A percentile compares a stretch with the other conserved stretches of the same genome.
Conservation (phyloP, 1,140 invertebrate genomes). For the Scaptomyza hsui region DNA sequence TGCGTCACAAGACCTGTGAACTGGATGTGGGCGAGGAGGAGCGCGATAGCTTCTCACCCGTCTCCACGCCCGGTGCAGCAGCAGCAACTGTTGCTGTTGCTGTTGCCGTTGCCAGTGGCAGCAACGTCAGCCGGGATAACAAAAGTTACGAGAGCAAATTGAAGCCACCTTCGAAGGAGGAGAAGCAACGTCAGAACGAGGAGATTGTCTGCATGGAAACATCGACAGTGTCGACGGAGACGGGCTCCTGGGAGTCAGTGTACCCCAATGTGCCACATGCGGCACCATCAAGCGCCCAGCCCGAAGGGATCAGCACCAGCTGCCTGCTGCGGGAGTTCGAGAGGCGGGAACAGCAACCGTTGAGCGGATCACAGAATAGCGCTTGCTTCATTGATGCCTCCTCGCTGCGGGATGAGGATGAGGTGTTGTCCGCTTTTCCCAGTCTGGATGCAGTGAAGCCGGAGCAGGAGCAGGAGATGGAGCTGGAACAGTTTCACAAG, state of each 20-base stretch:
- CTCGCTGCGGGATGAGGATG: conserved; percentile 88
- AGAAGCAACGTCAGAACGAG: conserved; percentile 89
- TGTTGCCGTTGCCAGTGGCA: conserved; percentile 17
- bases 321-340: conserved; percentile 74
- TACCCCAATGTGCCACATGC: conserved; percentile 75
- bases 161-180: conserved; percentile 86
- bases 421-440: conserved; percentile 69
- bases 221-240: conserved; percentile 86
- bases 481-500: conserved; percentile 80
- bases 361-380: conserved; percentile 69
- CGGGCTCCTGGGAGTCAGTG: conserved; percentile 87
- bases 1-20: conserved; percentile 70
- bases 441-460: conserved; percentile 60
- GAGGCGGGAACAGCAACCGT: conserved; percentile 61
- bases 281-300: neutral
- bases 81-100: conserved; percentile 26
- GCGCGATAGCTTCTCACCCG: conserved; percentile 75
- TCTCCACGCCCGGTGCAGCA: conserved; percentile 49
- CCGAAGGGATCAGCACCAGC: conserved; percentile 62
- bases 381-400: conserved; percentile 90
- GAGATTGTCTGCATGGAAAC: conserved; percentile 87
- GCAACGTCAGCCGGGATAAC: conserved; percentile 33
- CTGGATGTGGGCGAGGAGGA: conserved; percentile 76
- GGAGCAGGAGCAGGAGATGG: conserved; percentile 23
- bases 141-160: conserved; percentile 57